These are phyloP conservation scores for Aselliscus stoliczkanus DNA, from an alignment of 2,797 vertebrate genomes.

Conservation along the genomic window DNA sequence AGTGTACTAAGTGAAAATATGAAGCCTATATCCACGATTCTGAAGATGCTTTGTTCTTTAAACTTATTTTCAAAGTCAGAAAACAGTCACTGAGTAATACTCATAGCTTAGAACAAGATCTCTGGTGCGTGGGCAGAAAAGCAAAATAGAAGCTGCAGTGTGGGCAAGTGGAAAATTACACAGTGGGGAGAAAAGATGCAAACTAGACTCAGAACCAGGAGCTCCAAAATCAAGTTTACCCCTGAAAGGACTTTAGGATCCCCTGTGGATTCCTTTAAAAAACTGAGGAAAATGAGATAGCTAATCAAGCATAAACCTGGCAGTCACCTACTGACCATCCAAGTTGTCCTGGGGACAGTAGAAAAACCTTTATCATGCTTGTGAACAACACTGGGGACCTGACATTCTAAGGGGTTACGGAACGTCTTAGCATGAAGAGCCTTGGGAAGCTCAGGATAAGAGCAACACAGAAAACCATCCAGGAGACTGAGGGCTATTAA, in stretches of 20 bases:
- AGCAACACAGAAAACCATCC: neutral
- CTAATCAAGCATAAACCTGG: neutral
- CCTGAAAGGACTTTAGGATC: neutral
- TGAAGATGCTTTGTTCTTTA: constrained; percentile 34
- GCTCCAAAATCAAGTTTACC: neutral
- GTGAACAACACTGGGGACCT: neutral
- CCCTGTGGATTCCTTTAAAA: neutral
- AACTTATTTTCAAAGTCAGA: constrained; percentile 61
- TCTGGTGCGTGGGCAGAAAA: constrained; percentile 56
- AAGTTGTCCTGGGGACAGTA: neutral
- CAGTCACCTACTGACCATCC: neutral
- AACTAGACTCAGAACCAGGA: neutral
- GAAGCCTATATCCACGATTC: neutral
- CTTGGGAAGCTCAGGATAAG: neutral
- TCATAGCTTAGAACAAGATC: constrained; percentile 54
- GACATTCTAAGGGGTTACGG: neutral
- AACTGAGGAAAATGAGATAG: neutral
- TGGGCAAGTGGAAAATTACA: constrained; percentile 64
- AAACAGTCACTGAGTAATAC: constrained; percentile 63
- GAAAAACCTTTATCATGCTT: neutral
- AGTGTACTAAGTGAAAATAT: neutral
- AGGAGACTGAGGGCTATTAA: neutral
- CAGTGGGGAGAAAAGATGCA: neutral
- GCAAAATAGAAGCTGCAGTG: constrained; percentile 57
- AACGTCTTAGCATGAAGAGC: neutral